phyloP scores from a whole-genome alignment of 2,113 vertebrate genomes.

The Rafetus swinhoei region DNA sequence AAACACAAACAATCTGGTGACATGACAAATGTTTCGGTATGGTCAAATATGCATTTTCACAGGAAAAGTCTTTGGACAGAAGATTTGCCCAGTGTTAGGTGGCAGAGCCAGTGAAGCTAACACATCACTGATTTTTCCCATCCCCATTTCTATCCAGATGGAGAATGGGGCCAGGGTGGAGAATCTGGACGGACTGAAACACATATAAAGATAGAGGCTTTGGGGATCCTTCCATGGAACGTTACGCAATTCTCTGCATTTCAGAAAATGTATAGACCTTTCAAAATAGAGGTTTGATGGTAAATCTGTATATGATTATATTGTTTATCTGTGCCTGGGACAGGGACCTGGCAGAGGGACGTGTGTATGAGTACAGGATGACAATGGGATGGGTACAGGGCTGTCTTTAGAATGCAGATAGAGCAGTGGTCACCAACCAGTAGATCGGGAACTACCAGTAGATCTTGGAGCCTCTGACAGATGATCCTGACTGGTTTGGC shows the following conservation, averaged over 20 bases:
- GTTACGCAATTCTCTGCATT: background rate
- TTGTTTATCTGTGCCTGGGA: background rate
- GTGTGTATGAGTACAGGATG: accelerated
- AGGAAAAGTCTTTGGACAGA: background rate
- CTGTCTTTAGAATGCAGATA: background rate
- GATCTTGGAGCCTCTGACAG: too few species aligned
- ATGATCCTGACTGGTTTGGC: too few species aligned
- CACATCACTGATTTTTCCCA: background rate
- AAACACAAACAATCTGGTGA: background rate
- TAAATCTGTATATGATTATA: background rate
- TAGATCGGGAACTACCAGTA: too few species aligned
- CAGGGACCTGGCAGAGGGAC: background rate
- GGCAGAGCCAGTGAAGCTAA: background rate
- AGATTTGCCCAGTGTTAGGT: background rate
- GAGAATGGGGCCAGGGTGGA: background rate
- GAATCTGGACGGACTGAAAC: background rate
- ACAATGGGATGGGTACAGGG: background rate
- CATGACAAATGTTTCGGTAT: background rate
- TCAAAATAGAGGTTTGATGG: background rate
- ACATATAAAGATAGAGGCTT: background rate
- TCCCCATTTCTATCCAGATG: too few species aligned
- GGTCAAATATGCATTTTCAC: background rate
- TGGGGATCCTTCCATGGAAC: background rate
- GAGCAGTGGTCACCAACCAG: too few species aligned
- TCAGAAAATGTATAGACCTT: background rate